phyloP scores from a whole-genome alignment of 2,797 vertebrate species.

The Sitta carolinensis region DNA sequence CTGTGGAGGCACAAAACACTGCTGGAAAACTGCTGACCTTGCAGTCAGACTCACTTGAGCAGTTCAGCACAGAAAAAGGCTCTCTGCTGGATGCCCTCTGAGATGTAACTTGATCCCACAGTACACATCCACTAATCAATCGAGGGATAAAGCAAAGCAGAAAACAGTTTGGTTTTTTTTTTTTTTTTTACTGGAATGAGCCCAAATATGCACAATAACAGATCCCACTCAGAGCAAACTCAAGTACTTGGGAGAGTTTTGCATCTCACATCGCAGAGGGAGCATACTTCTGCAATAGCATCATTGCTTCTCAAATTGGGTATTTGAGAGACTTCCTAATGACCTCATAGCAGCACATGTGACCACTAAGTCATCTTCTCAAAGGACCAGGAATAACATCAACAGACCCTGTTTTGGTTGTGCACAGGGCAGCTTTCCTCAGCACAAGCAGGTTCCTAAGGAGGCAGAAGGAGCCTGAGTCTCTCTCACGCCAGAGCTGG shows the following conservation, averaged over 20 bases:
- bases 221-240: slow-evolving; percentile 25
- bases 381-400: slow-evolving; percentile 61
- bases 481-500: neutral
- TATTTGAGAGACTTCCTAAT: slow-evolving; percentile 63
- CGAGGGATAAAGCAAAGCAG: slow-evolving; percentile 15
- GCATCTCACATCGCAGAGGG: slow-evolving; percentile 17
- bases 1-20: neutral
- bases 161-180: neutral
- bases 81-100: slow-evolving; percentile 36
- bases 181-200: neutral
- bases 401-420: slow-evolving; percentile 50
- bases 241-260: slow-evolving; percentile 14
- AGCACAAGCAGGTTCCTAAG: neutral
- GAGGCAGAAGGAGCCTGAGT: neutral
- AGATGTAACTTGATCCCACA: slow-evolving; percentile 6
- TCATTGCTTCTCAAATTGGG: slow-evolving; percentile 31
- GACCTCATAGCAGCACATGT: slow-evolving; percentile 68
- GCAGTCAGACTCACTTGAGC: neutral
- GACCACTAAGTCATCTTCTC: slow-evolving; percentile 67
- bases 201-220: slow-evolving; percentile 54
- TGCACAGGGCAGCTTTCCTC: slow-evolving; percentile 16
- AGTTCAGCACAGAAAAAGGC: neutral
- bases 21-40: slow-evolving; percentile 35
- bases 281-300: slow-evolving; percentile 60
- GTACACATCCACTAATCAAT: slow-evolving; percentile 16